These are phyloP conservation scores for Petrolisthes cinctipes DNA, from an alignment of 2,888 invertebrate species.

Conservation along the genomic window DNA sequence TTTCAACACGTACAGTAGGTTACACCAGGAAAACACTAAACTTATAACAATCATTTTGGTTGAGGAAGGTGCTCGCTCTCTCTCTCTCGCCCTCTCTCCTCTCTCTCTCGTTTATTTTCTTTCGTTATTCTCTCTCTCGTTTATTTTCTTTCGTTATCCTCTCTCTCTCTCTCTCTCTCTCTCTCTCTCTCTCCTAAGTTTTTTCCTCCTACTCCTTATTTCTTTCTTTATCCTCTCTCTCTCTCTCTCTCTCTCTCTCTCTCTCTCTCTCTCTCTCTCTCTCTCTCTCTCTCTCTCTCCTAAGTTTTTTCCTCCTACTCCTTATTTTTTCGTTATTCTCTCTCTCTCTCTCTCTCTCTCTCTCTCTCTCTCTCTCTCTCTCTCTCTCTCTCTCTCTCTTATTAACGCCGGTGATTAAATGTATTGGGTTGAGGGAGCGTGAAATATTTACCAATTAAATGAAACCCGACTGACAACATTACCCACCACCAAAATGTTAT, in stretches of 20 bases:
- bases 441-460: no score
- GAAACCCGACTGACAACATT: no score
- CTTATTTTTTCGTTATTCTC: not conserved
- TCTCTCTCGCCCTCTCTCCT: not conserved
- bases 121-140: not conserved
- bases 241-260: not conserved
- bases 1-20: not conserved
- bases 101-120: not conserved
- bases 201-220: not conserved
- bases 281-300: slow-evolving; percentile 1
- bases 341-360: not conserved
- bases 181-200: slow-evolving; percentile 4
- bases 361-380: slow-evolving; percentile 13
- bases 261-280: not conserved
- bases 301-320: not conserved
- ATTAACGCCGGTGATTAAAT: not conserved
- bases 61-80: not conserved
- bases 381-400: slow-evolving; percentile 10
- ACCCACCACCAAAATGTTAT: no score
- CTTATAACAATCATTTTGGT: no score
- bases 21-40: not conserved
- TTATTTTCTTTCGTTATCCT: not conserved
- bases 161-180: not conserved
- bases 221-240: not conserved
- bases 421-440: not conserved